phyloP scores from a whole-genome alignment of 2,113 vertebrate genomes.

The Thalassoma bifasciatum region DNA sequence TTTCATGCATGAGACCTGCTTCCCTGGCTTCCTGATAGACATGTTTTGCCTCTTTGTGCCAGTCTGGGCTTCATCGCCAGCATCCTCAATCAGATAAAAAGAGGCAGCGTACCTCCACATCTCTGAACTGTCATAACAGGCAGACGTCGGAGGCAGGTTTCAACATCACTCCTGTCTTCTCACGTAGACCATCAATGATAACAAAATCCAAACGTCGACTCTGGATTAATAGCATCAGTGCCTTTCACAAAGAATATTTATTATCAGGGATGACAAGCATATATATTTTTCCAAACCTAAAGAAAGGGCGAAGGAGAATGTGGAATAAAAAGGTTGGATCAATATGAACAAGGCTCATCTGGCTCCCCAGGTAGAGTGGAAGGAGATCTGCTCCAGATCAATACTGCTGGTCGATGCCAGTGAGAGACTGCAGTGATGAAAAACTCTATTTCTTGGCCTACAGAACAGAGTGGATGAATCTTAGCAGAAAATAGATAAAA shows the following conservation, averaged over 20 bases:
- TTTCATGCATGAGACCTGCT: conserved; percentile 44
- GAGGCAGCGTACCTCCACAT: conserved; percentile 28
- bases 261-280: conserved; percentile 61
- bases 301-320: conserved; percentile 66
- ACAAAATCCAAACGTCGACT: conserved; percentile 35
- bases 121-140: conserved; percentile 31
- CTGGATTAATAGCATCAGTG: conserved; percentile 55
- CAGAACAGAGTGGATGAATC: conserved; percentile 67
- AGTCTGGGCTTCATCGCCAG: conserved; percentile 37
- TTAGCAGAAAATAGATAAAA: conserved; percentile 70
- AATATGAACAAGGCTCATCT: conserved; percentile 78
- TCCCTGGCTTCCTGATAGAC: conserved; percentile 52
- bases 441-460: conserved; percentile 75
- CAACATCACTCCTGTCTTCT: neutral
- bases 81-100: conserved; percentile 51
- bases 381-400: conserved; percentile 78
- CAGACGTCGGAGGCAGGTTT: conserved; percentile 6
- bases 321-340: conserved; percentile 76
- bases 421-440: conserved; percentile 79
- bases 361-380: conserved; percentile 79
- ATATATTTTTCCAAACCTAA: conserved; percentile 57
- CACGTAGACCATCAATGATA: conserved; percentile 7
- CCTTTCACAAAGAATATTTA: conserved; percentile 66
- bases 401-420: conserved; percentile 77
- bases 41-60: conserved; percentile 57